Base-by-base conservation (phyloP, 2,113 vertebrate genomes). In the Miniopterus natalensis region DNA sequence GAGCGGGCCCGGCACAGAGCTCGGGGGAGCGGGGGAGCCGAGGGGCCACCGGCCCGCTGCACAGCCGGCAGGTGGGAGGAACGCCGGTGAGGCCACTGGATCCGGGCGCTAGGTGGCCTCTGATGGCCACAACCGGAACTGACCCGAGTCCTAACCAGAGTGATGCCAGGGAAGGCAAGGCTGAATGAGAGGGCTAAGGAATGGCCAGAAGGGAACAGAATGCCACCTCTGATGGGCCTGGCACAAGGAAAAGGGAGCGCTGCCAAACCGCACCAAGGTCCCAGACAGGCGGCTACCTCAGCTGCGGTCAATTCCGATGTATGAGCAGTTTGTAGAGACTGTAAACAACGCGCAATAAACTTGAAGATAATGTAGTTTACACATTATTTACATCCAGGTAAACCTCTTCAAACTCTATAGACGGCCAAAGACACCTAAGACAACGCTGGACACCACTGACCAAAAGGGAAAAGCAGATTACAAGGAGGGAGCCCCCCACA, bases 311-410 rank as follows among this genome's bases (percentile, higher is more conserved):
- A 51, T 59, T 74, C 9, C 71, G 10, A 74, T 65, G 47, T 18
- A 47, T 36, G 6, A 29, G 51, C 8, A 65, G 36, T 57, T 55
- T 92, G 5, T 29, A 49, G 4, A 59, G 45, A 31, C 36, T 65
- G 1, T 15, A 80, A 88, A 68, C 42, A 65, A 4, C 63, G 31
- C 83, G 6, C 49, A 89, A 61, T 0, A 80, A 73, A 18, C 3
- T n/a, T 3, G 2, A 36, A 77, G 42, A 13, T 17, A 40, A 11
- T 47, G 45, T 17, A 63, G 31, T 42, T 53, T 42, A 53, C 18
- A 29, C 9, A 14, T 57, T 17, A 78, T 75, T 83, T 96, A 77
- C 9, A 79, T 89, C 65, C 18, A 78, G 5, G n/a, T 71, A 78
- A 86, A 36, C 2, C n/a, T 57, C 4, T 63, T 66, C 81, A 95